These are phyloP conservation scores for Rhopalosiphum maidis DNA, from an alignment of 1,140 invertebrate species.

Conservation along the genomic window DNA sequence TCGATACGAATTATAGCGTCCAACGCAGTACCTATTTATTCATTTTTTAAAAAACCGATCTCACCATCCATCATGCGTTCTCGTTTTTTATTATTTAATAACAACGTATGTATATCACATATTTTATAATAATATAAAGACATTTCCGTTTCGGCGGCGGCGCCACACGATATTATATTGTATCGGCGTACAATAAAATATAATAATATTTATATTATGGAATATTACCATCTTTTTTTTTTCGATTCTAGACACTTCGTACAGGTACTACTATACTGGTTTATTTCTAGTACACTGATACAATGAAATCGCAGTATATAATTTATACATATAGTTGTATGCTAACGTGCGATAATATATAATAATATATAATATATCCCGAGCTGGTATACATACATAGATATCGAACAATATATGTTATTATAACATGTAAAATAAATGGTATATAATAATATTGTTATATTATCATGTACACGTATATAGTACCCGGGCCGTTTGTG, in stretches of 20 bases:
- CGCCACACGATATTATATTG: neutral
- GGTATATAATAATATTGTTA: neutral
- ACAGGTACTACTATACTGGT: neutral
- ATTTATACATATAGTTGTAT: neutral
- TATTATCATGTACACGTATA: no score
- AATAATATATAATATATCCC: neutral
- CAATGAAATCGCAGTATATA: neutral
- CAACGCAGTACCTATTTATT: neutral
- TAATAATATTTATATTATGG: neutral
- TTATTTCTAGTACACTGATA: neutral
- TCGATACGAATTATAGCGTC: neutral
- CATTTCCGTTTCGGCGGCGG: neutral
- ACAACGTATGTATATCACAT: neutral
- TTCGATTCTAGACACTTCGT: neutral
- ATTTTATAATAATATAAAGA: neutral
- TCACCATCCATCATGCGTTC: neutral
- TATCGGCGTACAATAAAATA: neutral
- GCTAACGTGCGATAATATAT: no score
- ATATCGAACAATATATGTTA: neutral
- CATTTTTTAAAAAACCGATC: neutral
- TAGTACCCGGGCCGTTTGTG: no score
- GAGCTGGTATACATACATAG: neutral
- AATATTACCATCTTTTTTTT: neutral
- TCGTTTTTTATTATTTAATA: slow-evolving; percentile 10
- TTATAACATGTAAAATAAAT: neutral